Base-by-base conservation (phyloP, 2,113 vertebrate species). In the Donacobius atricapilla region DNA sequence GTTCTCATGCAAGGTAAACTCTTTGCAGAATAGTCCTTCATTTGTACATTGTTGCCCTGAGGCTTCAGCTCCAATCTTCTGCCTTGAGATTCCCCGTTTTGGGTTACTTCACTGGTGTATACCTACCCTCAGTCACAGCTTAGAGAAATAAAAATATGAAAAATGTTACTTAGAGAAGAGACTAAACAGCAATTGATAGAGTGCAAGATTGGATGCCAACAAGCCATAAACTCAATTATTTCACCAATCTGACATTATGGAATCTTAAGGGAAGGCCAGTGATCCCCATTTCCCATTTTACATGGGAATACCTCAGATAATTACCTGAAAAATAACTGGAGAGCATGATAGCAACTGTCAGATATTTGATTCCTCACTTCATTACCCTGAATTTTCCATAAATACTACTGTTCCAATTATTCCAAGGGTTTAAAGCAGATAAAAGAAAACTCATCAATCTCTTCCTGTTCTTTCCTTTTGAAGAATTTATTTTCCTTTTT, bases 181-280 rank as follows among this genome's bases (percentile, higher is more conserved):
- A 77, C 17, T 44, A 5, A 1, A n/a, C 6, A 75, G 31, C 0
- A 1, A 27, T 39, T 79, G 53, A 40, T 27, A 73, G 40, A 91
- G 7, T 33, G 25, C 15, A 71, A 81, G 30, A 65, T 6, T 42
- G 42, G 28, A 93, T 63, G 39, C 16, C 50, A 80, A 31, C 19
- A 89, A 79, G 4, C 17, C 72, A 3, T 51, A 84, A 75, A 87
- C 31, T 60, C 47, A 75, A 13, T 84, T 81, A 68, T 50, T 39
- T 15, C 39, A 60, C 7, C 77, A 8, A 72, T 53, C 3, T 17
- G 12, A 71, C 28, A 18, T 65, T 40, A 44, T 0, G 0, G 25
- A 79, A 8, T 48, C 4, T 53, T 82, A 56, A 45, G 24, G 80
- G 39, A 70, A 69, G 12, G 31, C 40, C 10, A 85, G 16, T 60